phyloP scores from a whole-genome alignment of 2,797 vertebrate genomes.

The Valencia hispanica region DNA sequence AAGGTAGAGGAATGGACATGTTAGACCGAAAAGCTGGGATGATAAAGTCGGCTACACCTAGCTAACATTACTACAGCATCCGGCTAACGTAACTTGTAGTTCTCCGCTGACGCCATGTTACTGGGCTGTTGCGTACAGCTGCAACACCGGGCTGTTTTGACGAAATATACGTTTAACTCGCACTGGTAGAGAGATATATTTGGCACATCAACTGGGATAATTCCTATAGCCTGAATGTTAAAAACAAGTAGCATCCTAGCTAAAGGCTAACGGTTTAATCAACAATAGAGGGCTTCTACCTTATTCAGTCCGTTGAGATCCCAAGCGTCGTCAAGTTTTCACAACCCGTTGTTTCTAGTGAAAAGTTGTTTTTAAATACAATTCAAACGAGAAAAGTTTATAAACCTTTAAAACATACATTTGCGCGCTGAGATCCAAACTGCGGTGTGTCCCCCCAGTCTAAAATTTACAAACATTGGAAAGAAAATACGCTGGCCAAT shows the following conservation, averaged over 20 bases:
- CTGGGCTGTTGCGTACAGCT: slow-evolving; percentile 3
- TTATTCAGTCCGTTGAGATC: slow-evolving; percentile 35
- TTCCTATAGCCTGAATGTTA: slow-evolving; percentile 11
- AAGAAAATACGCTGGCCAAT: slow-evolving; percentile 72
- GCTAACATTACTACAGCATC: slow-evolving; percentile 43
- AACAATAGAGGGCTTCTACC: slow-evolving; percentile 32
- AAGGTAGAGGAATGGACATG: neutral
- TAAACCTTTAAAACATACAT: slow-evolving; percentile 72
- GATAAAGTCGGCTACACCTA: slow-evolving; percentile 32
- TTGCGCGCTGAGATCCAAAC: slow-evolving; percentile 81
- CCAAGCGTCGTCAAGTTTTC: slow-evolving; percentile 47
- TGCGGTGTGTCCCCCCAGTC: slow-evolving; percentile 39
- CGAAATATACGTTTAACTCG: neutral
- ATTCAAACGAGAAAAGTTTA: slow-evolving; percentile 58
- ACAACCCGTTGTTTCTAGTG: slow-evolving; percentile 17
- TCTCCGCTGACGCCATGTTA: slow-evolving; percentile 61
- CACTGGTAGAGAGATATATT: neutral
- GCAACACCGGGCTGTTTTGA: neutral
- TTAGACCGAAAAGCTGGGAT: neutral
- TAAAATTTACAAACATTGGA: slow-evolving; percentile 81
- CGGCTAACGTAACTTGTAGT: slow-evolving; percentile 49
- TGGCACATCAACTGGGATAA: neutral
- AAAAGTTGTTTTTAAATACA: slow-evolving; percentile 67
- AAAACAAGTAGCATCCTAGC: slow-evolving; percentile 60
- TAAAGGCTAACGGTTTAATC: slow-evolving; percentile 59